A percentile compares a stretch with the other conserved stretches of the same genome.
Conservation (phyloP, 2,797 vertebrate species). For the Eptatretus atami region DNA sequence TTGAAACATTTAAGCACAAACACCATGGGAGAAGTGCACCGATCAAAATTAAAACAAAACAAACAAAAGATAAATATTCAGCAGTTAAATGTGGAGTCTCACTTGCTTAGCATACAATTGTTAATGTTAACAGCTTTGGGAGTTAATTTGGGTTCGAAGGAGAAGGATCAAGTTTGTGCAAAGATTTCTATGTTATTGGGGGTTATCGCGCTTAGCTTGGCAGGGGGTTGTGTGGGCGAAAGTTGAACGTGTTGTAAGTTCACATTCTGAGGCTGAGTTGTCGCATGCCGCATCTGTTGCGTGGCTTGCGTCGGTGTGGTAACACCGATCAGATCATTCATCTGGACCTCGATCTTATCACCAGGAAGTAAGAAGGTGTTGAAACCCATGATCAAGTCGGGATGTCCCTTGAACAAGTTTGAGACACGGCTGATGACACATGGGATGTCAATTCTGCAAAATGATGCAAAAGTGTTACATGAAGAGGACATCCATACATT, state of each 20-base stretch:
- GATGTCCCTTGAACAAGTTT: slow-evolving; percentile 92
- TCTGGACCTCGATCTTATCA: slow-evolving; percentile 95
- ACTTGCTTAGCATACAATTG: too few species aligned
- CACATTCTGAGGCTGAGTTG: slow-evolving; percentile 40
- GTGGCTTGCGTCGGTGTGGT: slow-evolving; percentile 82
- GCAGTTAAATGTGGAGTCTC: too few species aligned
- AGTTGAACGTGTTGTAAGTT: not conserved
- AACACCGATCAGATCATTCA: slow-evolving; percentile 82
- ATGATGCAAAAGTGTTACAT: slow-evolving; percentile 7
- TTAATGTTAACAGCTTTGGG: too few species aligned
- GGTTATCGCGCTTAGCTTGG: slow-evolving; percentile 71
- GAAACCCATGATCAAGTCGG: slow-evolving; percentile 95
- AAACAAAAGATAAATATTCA: too few species aligned
- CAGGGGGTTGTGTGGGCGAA: slow-evolving; percentile 28
- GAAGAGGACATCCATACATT: not conserved
- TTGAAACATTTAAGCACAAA: too few species aligned
- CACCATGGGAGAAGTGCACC: too few species aligned
- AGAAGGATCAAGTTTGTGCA: too few species aligned
- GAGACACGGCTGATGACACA: slow-evolving; percentile 94
- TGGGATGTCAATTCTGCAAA: slow-evolving; percentile 66
- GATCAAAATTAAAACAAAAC: too few species aligned
- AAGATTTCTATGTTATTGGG: too few species aligned
- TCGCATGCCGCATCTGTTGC: slow-evolving; percentile 50
- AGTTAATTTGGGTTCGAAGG: too few species aligned
- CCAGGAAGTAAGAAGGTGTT: slow-evolving; percentile 93